Base-by-base conservation (phyloP, 2,888 invertebrate genomes). In the Timema cristinae region DNA sequence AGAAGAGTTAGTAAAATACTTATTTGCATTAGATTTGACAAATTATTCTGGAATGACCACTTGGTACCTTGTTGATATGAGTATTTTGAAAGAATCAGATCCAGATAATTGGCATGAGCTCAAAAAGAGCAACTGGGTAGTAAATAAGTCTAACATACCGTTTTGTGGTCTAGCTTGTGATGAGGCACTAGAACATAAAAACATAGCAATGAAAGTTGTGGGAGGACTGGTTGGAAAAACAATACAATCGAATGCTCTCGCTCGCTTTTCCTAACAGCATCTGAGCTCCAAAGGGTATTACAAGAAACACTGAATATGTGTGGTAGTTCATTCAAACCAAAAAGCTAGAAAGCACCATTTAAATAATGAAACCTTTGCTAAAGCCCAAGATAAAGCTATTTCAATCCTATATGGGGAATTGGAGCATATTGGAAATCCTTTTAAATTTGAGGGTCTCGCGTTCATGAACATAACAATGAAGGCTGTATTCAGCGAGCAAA, bases 1-100 rank as follows among this genome's bases (percentile, higher is more conserved):
- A 32, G 32, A 32, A 32, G 32, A 32, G 1, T 32, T 32, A 1
- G 32, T 32, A 32, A 32, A 32, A 32, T 32, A 32, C 4, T 32
- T 32, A 32, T 32, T 32, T 32, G 32, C 32, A 32, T 32, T 32
- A 32, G 32, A 32, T 32, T 32, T 32, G 32, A 32, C 32, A 2
- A 32, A 32, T 4, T 71, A 71, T 49, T 66, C 71, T 13, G 66
- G 71, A 66, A 67, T 67, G 13, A 71, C 66, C 47, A 52, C 71
- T 48, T 50, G 66, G 50, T 67, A 71, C 56, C 50, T 71, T 52
- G 71, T 66, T 49, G 71, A 71, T 16, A 50, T 71, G 71, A 15
- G 47, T 2, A 50, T 5, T 16, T 10, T 66, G 51, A 47, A 50
- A 52, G 50, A 66, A 32, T 52, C 71, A 11, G 66, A 66, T 16